A percentile compares a stretch with the other conserved stretches of the same genome.
These are phyloP conservation scores for Noturus placidus DNA, from an alignment of 2,113 vertebrate species.

Conservation along the genomic window DNA sequence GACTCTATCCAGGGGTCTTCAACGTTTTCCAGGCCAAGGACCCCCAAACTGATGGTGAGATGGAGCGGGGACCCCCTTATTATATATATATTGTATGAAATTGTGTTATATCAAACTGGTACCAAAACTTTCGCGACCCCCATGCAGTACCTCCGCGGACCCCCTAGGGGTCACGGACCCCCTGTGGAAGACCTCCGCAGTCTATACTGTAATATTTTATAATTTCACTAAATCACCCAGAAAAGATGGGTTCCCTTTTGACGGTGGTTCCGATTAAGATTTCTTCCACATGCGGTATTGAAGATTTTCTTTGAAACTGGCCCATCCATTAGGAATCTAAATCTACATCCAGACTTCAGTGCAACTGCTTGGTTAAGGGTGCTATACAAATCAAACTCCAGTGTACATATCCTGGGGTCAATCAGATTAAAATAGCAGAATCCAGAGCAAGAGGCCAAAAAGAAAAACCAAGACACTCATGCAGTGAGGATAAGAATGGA, in stretches of 20 bases:
- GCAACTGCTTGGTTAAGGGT: background rate
- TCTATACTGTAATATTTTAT: background rate
- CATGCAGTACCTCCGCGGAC: too few relatives aligned
- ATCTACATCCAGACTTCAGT: background rate
- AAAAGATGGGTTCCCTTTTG: conserved; percentile 2
- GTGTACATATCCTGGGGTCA: conserved; percentile 67
- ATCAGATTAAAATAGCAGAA: conserved; percentile 63
- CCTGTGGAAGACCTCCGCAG: too few relatives aligned
- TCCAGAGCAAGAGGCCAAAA: background rate
- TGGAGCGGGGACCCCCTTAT: too few relatives aligned
- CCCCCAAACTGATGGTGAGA: too few relatives aligned
- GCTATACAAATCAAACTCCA: background rate
- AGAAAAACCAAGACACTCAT: background rate
- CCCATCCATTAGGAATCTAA: background rate
- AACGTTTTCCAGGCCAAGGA: too few relatives aligned
- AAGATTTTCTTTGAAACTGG: background rate
- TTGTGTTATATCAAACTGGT: too few relatives aligned
- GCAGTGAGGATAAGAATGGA: background rate
- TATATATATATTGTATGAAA: too few relatives aligned
- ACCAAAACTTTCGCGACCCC: too few relatives aligned
- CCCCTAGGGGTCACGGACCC: too few relatives aligned
- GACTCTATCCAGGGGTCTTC: too few relatives aligned
- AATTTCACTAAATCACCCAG: background rate
- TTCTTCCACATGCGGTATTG: background rate
- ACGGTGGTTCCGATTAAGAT: background rate